Base-by-base conservation (phyloP, 1,140 invertebrate species). In the Heliconius congener region DNA sequence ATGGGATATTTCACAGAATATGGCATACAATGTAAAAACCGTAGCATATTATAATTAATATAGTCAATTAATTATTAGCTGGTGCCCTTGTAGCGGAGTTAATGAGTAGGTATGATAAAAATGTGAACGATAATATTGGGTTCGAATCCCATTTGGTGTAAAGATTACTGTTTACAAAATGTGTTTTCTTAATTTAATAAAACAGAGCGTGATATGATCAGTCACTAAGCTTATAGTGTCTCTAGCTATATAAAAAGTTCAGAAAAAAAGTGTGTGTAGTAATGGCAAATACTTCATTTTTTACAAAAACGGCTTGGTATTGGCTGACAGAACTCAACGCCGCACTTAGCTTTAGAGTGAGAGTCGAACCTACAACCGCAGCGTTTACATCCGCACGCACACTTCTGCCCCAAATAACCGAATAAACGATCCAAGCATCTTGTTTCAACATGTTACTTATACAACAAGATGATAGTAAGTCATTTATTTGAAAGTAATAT, bases 401-500 rank as follows among this genome's bases (percentile, higher is more conserved):
- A 4, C 16, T 3, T 30, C 1, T 30, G 30, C 30, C 30, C 30
- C 30, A 11, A 57, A 11, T 57, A 57, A 11, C 2, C 55, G n/a
- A 23, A 57, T 57, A 57, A 57, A 57, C 55, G 9, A 57, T 57
- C n/a, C n/a, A 9, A 57, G 18, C 55, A 57, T 9, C 19, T n/a
- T 23, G 8, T 57, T 57, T 9, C 55, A n/a, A 75, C 13, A 60
- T 52, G 74, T 76, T 76, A 76, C 55, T 57, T 57, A 70, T 39
- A 76, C 70, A 76, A 66, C 73, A 55, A 57, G n/a, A 23, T 30
- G 19, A 72, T 70, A 77, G 71, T 76, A 77, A 74, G 76, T 82
- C 83, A 84, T 84, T 84, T 80, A 77, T 84, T 80, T 73, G 42
- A 75, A 76, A 57, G 66, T 30, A 78, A 82, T 80, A 77, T 60